phyloP scores from a whole-genome alignment of 2,113 vertebrate genomes.

The Microtus montanus region DNA sequence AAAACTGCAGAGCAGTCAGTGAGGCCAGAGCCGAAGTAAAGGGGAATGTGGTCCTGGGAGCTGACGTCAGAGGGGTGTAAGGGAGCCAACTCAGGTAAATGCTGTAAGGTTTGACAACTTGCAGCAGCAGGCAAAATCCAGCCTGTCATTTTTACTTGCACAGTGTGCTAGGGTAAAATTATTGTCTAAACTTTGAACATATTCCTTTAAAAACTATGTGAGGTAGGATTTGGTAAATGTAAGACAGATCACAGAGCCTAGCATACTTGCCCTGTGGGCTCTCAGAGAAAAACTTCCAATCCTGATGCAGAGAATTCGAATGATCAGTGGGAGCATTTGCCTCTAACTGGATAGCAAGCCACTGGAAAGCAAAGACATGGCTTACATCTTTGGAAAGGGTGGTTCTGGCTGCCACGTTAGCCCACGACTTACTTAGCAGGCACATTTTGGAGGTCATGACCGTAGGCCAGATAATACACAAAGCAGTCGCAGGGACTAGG shows the following conservation, averaged over 20 bases:
- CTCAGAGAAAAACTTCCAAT: background rate
- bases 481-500: background rate
- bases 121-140: background rate
- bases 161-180: background rate
- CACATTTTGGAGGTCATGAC: too few species aligned
- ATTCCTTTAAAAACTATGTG: background rate
- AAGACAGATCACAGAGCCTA: background rate
- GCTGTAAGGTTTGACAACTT: background rate
- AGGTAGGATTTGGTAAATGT: background rate
- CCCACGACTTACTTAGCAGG: too few species aligned
- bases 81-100: too few species aligned
- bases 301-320: background rate
- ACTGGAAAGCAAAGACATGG: background rate
- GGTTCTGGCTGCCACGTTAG: background rate
- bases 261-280: background rate
- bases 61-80: background rate
- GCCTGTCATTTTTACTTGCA: background rate
- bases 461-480: accelerated
- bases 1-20: background rate
- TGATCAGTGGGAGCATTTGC: background rate
- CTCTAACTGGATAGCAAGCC: background rate
- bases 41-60: accelerated
- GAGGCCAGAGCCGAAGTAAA: background rate
- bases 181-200: background rate
- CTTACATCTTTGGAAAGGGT: background rate